Percentiles rank a stretch among this genome's conserved stretches.
Evolutionary conservation across 2,113 vertebrate species (phyloP).

Genomic region (Muntiacus muntjak): DNA sequence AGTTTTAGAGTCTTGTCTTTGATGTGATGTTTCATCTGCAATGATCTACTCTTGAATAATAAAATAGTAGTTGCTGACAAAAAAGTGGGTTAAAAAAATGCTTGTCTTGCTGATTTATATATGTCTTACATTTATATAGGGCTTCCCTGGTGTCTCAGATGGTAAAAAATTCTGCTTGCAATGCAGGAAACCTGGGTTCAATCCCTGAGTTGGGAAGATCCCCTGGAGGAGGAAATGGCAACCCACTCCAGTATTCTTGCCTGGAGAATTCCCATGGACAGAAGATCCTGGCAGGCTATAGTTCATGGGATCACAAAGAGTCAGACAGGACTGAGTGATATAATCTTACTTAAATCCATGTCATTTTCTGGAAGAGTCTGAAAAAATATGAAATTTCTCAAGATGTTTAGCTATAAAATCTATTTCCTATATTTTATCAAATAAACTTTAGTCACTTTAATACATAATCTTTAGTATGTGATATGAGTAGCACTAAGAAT

Average conservation of each 20-base stretch:
- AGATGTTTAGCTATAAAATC: background rate
- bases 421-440: background rate
- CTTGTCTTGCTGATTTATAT: background rate
- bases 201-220: background rate
- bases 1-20: slow-evolving; percentile 2
- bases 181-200: background rate
- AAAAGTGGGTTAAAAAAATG: background rate
- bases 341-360: background rate
- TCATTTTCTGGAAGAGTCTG: background rate
- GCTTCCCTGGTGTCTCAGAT: background rate
- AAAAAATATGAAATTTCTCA: background rate
- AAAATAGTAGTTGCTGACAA: slow-evolving; percentile 1
- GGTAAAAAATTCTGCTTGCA: background rate
- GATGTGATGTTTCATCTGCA: background rate
- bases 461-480: background rate
- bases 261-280: background rate
- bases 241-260: background rate
- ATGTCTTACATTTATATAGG: background rate
- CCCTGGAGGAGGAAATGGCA: background rate
- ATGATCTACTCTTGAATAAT: background rate
- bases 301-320: background rate
- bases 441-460: background rate
- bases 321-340: background rate
- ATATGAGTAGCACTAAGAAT: background rate
- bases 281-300: background rate